Base-by-base conservation (phyloP, 2,113 vertebrate species). In the Passer domesticus region DNA sequence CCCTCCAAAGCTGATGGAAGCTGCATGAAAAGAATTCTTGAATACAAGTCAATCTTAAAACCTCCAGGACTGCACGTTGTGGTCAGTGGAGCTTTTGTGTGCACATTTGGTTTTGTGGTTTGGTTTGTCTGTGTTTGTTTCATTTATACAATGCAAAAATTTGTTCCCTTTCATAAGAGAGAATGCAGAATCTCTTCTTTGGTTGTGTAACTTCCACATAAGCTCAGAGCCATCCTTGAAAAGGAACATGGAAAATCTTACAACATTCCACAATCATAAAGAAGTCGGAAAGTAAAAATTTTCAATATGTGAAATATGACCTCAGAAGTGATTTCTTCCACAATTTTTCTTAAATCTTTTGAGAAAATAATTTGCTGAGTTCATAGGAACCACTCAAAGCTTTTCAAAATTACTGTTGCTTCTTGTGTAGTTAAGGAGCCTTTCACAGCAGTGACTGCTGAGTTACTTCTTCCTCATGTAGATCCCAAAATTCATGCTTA, bases 1-100 rank as follows among this genome's bases (percentile, higher is more conserved):
- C 6, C 6, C 31, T 62, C 70, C 35, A 77, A 81, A 81, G 37
- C 7, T 66, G 16, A 69, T 30, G n/a, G 11, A 90, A 89, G 58
- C 6, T 11, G 14, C 19, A 72, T 14, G 11, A 67, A 85, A 64
- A 74, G 15, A 81, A 55, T 59, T 55, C 12, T 5, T 66, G 24
- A 68, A 77, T 0, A 1, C 0, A 3, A 62, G 24, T 55, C 11
- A 31, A 3, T 41, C 19, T 68, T 55, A 64, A 66, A 67, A 59
- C 11, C 28, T 68, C 28, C 53, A 76, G 19, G 24, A 19, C 27
- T 63, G 11, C 12, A 49, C 1, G 2, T 30, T 33, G 9, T 19
- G 13, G 19, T 69, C 6, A 2, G 35, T 33, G 21, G 12, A 10
- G 7, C 0, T 47, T 69, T 52, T 70, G 16, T 56, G 25, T 11